Conservation (phyloP, 2,113 vertebrate species). For the Nothoprocta perdicaria region DNA sequence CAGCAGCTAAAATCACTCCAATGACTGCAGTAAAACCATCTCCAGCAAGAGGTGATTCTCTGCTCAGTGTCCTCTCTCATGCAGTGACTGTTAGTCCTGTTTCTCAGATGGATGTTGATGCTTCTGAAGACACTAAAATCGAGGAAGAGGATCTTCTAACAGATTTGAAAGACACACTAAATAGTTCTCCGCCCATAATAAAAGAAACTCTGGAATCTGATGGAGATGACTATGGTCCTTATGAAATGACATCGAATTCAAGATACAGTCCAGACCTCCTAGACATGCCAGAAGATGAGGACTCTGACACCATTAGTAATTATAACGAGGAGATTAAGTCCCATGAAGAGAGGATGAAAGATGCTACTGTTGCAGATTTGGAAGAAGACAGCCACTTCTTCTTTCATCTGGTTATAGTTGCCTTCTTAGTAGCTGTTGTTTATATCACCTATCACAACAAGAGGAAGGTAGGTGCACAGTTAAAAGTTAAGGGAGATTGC, state of each 20-base stretch:
- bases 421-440: conserved; percentile 89
- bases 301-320: conserved; percentile 35
- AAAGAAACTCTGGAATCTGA: conserved; percentile 70
- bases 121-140: conserved; percentile 69
- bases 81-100: conserved; percentile 16
- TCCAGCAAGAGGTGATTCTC: neutral
- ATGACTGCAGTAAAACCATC: neutral
- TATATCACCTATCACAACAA: conserved; percentile 98
- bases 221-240: conserved; percentile 63
- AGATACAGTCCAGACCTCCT: conserved; percentile 54
- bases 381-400: conserved; percentile 95
- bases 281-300: conserved; percentile 37
- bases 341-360: conserved; percentile 64
- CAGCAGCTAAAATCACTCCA: neutral
- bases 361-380: conserved; percentile 67
- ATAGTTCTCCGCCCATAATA: conserved; percentile 61
- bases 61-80: neutral
- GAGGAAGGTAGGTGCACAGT: conserved; percentile 87
- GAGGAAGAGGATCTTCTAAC: conserved; percentile 77
- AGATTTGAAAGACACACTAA: conserved; percentile 44
- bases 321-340: conserved; percentile 69
- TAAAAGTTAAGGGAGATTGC: neutral
- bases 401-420: conserved; percentile 91
- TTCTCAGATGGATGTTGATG: conserved; percentile 56
- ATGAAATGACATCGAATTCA: conserved; percentile 59